Evolutionary conservation across 2,113 vertebrate genomes (phyloP).

Genomic region (Nothoprocta perdicaria): DNA sequence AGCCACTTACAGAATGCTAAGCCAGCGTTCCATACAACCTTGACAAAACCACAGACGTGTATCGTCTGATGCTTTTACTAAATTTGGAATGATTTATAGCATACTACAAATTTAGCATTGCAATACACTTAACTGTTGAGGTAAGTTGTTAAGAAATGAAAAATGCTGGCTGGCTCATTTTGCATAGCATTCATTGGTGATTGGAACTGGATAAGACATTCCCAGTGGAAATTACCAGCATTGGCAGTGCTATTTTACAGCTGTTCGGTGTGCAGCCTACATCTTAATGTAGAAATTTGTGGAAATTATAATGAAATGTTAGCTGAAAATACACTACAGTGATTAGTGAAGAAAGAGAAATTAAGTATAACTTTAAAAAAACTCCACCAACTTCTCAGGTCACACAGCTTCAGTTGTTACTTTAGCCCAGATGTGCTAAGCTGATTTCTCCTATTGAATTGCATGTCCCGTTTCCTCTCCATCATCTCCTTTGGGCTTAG

Average conservation of each 20-base stretch:
- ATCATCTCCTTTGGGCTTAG: neutral
- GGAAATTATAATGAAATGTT: constrained; percentile 59
- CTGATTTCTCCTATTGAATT: fast-evolving
- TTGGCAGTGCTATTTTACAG: constrained; percentile 62
- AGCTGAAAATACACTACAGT: constrained; percentile 49
- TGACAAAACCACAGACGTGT: constrained; percentile 45
- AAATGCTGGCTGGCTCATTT: constrained; percentile 36
- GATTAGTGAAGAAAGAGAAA: constrained; percentile 26
- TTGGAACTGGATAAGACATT: constrained; percentile 38
- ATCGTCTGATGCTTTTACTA: constrained; percentile 18
- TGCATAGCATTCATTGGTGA: neutral
- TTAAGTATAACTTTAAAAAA: neutral
- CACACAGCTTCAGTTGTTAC: neutral
- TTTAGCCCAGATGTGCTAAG: neutral
- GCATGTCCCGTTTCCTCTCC: neutral
- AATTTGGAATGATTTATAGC: constrained; percentile 40
- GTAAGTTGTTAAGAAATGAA: constrained; percentile 58
- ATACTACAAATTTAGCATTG: neutral
- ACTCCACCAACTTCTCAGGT: neutral
- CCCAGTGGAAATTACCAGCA: constrained; percentile 34
- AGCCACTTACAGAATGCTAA: neutral
- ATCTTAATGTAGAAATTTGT: constrained; percentile 58
- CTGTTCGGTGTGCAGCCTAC: constrained; percentile 11
- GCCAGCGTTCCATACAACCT: constrained; percentile 11
- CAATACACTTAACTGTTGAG: constrained; percentile 43